Evolutionary conservation across 2,797 vertebrate genomes (phyloP).

Genomic region (Calcarius lapponicus): DNA sequence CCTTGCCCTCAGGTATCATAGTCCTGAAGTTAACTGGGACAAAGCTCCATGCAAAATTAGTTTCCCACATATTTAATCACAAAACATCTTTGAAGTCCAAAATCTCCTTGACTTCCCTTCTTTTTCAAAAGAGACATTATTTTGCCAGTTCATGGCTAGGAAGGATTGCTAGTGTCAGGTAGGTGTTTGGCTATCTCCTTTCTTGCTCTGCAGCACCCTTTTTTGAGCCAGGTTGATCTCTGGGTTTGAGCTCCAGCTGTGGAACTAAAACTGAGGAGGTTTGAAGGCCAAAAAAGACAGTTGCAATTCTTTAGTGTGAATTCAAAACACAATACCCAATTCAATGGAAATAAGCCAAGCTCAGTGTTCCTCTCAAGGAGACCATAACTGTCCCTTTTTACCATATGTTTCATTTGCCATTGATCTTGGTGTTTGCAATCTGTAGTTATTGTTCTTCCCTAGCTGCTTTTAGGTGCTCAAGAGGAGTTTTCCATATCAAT

Average conservation of each 20-base stretch:
- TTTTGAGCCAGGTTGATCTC: background rate
- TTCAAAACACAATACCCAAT: background rate
- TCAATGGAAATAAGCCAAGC: background rate
- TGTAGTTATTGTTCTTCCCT: conserved; percentile 31
- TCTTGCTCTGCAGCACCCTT: background rate
- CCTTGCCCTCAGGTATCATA: background rate
- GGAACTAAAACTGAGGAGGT: background rate
- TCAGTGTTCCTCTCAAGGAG: background rate
- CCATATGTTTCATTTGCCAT: background rate
- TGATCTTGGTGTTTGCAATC: conserved; percentile 8
- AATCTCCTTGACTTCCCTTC: background rate
- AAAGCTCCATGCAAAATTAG: background rate
- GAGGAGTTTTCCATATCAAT: conserved; percentile 40
- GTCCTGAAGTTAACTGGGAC: background rate
- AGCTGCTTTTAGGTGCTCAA: background rate
- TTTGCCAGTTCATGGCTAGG: background rate
- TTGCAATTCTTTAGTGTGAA: background rate
- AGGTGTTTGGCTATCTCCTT: background rate
- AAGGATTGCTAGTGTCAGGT: background rate
- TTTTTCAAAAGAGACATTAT: background rate
- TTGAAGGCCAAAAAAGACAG: background rate
- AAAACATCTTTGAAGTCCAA: background rate
- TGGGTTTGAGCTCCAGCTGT: background rate
- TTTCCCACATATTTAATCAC: background rate
- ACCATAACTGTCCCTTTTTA: background rate